Evolutionary conservation across 1,140 invertebrate species (phyloP).

Genomic region (Papilio aristodemus): DNA sequence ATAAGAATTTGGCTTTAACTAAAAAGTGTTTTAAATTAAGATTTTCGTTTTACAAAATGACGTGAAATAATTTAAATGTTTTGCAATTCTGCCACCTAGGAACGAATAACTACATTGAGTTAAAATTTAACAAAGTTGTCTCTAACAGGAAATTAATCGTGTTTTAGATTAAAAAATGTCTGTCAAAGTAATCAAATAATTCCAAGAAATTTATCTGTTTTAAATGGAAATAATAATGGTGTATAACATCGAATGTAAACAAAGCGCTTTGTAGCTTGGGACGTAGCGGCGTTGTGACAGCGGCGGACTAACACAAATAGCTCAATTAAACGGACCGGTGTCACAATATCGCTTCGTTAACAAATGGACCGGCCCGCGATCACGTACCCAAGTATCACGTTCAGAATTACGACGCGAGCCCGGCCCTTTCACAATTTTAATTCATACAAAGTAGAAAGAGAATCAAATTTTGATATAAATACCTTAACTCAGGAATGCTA

Average conservation of each 20-base stretch:
- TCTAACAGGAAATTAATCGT: too few relatives aligned
- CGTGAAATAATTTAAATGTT: too few relatives aligned
- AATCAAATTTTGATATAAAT: constrained; percentile 1
- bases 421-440: constrained; percentile 5
- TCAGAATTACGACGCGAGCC: constrained; percentile 20
- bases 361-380: constrained; percentile 14
- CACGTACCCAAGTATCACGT: constrained; percentile 31
- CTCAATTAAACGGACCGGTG: constrained; percentile 33
- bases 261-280: constrained; percentile 9
- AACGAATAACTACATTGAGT: too few relatives aligned
- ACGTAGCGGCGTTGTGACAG: constrained; percentile 29
- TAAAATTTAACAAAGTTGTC: too few relatives aligned
- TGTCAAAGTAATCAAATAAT: too few relatives aligned
- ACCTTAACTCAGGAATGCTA: neutral
- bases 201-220: neutral
- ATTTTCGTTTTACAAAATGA: too few relatives aligned
- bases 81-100: too few relatives aligned
- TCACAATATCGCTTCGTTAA: constrained; percentile 23
- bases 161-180: too few relatives aligned
- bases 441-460: constrained; percentile 11
- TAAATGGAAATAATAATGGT: neutral
- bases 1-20: too few relatives aligned
- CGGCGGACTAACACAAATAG: constrained; percentile 33
- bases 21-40: too few relatives aligned
- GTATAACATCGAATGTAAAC: neutral